phyloP scores from a whole-genome alignment of 2,888 invertebrate species.

The Tetranychus piercei region DNA sequence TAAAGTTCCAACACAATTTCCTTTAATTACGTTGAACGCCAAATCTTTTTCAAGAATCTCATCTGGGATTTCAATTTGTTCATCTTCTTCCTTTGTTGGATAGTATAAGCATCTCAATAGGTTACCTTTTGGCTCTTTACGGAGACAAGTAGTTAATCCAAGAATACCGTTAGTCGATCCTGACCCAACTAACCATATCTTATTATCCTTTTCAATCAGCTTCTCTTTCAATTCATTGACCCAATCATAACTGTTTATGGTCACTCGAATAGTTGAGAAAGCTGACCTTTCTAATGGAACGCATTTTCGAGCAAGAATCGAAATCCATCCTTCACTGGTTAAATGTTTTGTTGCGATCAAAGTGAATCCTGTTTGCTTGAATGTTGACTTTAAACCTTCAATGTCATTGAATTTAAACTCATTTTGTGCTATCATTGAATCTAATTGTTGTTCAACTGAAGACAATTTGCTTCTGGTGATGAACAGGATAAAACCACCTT shows the following conservation, averaged over 20 bases:
- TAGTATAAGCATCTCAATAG: neutral
- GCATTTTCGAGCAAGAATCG: constrained; percentile 4
- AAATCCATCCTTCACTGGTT: neutral
- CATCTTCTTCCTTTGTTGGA: neutral
- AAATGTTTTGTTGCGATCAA: neutral
- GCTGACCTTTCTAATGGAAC: neutral
- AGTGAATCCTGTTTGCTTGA: neutral
- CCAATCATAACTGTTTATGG: neutral
- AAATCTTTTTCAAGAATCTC: constrained; percentile 8
- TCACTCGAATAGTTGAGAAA: neutral
- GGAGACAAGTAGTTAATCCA: constrained; percentile 4
- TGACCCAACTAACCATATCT: neutral
- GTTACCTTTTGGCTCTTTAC: constrained; percentile 8
- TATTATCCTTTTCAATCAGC: neutral
- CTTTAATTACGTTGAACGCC: neutral
- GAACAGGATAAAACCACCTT: constrained; percentile 7
- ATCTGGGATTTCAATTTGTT: neutral
- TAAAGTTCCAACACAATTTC: neutral
- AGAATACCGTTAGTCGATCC: constrained; percentile 7
- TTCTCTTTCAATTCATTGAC: neutral
- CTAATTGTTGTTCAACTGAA: constrained; percentile 1
- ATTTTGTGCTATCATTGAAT: neutral
- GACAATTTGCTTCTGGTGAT: constrained; percentile 1
- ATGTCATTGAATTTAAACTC: neutral
- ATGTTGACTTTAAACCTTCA: neutral